phyloP scores from a whole-genome alignment of 2,888 invertebrate genomes.

The Harmothoe impar region DNA sequence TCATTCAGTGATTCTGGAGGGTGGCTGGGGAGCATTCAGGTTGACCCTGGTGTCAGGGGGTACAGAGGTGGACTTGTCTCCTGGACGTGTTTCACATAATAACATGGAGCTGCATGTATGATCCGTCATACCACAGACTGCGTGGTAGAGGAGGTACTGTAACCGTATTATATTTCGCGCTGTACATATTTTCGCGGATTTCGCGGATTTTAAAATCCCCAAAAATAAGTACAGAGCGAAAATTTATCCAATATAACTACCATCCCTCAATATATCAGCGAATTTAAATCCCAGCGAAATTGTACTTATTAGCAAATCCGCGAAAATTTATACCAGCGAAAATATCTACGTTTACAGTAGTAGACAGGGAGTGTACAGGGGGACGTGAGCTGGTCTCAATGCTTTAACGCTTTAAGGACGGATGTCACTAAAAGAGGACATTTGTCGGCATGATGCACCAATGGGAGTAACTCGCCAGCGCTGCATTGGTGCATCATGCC shows the following conservation, averaged over 20 bases:
- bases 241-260: background rate
- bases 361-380: background rate
- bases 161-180: too few species aligned
- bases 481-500: too few species aligned
- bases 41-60: background rate
- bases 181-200: background rate
- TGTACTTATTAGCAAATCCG: too few species aligned
- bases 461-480: too few species aligned
- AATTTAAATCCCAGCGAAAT: background rate
- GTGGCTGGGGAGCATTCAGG: background rate
- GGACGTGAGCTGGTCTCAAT: too few species aligned
- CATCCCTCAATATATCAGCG: background rate
- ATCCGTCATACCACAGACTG: background rate
- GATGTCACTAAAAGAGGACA: too few species aligned
- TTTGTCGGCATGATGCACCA: too few species aligned
- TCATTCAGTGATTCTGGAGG: background rate
- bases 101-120: background rate
- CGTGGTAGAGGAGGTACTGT: background rate
- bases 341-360: too few species aligned
- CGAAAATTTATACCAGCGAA: too few species aligned
- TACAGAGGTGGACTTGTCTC: background rate
- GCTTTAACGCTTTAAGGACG: too few species aligned
- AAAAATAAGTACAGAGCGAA: too few species aligned
- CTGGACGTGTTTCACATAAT: background rate
- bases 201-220: background rate